Conservation (phyloP, 2,888 invertebrate genomes). For the Morinoia aosen region DNA sequence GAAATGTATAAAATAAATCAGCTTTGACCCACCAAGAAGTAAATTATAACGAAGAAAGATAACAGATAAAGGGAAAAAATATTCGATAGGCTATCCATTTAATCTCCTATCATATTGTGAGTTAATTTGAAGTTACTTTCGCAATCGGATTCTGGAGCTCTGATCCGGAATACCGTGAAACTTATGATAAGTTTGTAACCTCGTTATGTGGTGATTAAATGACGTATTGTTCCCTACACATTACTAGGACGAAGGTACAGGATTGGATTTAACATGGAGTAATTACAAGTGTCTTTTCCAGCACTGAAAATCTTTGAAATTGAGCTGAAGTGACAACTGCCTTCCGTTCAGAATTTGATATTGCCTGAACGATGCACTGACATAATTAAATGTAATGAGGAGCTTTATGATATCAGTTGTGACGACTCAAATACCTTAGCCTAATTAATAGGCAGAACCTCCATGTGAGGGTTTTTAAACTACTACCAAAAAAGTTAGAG, state of each 20-base stretch:
- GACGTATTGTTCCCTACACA: not conserved
- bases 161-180: not conserved
- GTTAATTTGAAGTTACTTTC: not conserved
- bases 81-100: not conserved
- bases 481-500: too few species aligned
- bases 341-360: not conserved
- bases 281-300: not conserved
- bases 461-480: too few species aligned
- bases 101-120: not conserved
- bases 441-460: not conserved
- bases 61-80: too few species aligned
- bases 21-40: not conserved
- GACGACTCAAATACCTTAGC: not conserved
- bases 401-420: not conserved
- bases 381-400: not conserved
- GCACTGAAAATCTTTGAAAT: not conserved
- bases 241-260: not conserved
- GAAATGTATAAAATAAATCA: not conserved
- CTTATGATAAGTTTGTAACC: not conserved
- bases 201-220: not conserved
- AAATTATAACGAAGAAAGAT: not conserved
- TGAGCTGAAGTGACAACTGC: not conserved
- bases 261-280: not conserved
- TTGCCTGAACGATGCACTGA: not conserved
- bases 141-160: not conserved